Percentiles rank a stretch among this genome's conserved stretches.
Evolutionary conservation across 2,113 vertebrate species (phyloP).

Genomic region (Dinomys branickii): DNA sequence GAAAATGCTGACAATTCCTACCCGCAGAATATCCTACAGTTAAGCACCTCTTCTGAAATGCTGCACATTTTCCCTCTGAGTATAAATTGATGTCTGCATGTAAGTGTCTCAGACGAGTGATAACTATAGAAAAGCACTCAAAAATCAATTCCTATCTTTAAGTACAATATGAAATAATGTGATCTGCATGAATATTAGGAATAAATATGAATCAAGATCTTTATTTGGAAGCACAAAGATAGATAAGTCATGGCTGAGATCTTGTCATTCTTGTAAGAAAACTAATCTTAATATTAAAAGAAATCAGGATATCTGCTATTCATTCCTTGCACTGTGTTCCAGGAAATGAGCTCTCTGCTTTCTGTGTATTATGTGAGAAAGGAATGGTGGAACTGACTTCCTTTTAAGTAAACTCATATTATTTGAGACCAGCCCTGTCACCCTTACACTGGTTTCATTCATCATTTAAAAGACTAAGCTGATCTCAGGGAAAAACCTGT

Average conservation of each 20-base stretch:
- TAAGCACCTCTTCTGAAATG: background rate
- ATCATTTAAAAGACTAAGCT: slow-evolving; percentile 39
- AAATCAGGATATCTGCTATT: background rate
- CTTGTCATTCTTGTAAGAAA: slow-evolving; percentile 20
- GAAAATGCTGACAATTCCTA: background rate
- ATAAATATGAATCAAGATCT: slow-evolving; percentile 3
- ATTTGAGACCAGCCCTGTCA: background rate
- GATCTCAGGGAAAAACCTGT: background rate
- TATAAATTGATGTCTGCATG: slow-evolving; percentile 47
- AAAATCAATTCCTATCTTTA: slow-evolving; percentile 38
- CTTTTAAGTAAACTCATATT: background rate
- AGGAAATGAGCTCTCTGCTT: background rate
- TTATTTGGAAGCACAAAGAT: background rate
- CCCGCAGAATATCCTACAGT: background rate
- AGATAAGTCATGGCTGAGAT: background rate
- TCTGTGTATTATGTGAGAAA: background rate
- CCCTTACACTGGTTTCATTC: slow-evolving; percentile 37
- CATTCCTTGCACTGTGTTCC: background rate
- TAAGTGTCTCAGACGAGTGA: background rate
- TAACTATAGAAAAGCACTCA: slow-evolving; percentile 34
- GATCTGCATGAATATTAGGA: background rate
- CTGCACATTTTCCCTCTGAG: slow-evolving; percentile 24
- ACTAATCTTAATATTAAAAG: background rate
- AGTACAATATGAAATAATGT: background rate
- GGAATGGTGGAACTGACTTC: background rate